These are phyloP conservation scores for Hydrotaea diabolus DNA, from an alignment of 2,888 invertebrate species.

Conservation along the genomic window DNA sequence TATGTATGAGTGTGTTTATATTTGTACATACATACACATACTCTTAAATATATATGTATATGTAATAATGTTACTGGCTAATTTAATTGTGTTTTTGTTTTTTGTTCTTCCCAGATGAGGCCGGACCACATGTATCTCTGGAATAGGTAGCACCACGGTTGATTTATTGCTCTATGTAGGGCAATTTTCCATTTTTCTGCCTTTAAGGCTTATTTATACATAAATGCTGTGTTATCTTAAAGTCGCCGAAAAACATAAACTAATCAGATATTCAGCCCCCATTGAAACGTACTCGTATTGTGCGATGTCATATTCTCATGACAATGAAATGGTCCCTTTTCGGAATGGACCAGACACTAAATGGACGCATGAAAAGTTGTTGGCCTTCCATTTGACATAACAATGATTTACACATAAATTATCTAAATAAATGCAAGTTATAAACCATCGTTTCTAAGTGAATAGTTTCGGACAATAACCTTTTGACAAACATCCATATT, in stretches of 20 bases:
- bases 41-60: too few relatives aligned
- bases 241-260: neutral
- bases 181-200: neutral
- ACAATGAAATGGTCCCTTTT: neutral
- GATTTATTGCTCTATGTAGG: neutral
- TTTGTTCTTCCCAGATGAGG: too few relatives aligned
- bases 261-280: neutral
- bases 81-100: too few relatives aligned
- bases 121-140: too few relatives aligned
- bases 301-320: neutral
- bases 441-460: neutral
- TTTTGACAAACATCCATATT: neutral
- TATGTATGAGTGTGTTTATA: too few relatives aligned
- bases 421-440: neutral
- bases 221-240: neutral
- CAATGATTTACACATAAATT: constrained; percentile 34
- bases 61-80: too few relatives aligned
- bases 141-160: neutral
- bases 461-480: constrained; percentile 15
- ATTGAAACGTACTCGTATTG: neutral
- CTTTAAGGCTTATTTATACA: neutral
- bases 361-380: constrained; percentile 17
- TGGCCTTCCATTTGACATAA: neutral
- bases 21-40: too few relatives aligned
- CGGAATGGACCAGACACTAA: neutral